phyloP scores from a whole-genome alignment of 2,888 invertebrate species.

The Monochamus alternatus region DNA sequence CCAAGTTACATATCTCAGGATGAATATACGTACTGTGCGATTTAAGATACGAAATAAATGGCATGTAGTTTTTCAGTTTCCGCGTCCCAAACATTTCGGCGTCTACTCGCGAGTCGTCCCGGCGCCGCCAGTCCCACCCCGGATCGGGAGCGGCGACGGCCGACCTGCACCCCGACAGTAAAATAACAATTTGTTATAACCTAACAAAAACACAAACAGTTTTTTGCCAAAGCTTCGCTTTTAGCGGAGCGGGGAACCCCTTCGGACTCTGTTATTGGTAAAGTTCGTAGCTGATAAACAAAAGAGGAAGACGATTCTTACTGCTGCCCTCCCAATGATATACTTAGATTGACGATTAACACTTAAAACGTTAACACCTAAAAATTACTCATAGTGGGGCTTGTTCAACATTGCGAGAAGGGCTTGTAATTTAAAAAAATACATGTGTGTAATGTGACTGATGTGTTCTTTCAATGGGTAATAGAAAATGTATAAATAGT shows the following conservation, averaged over 20 bases:
- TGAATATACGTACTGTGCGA: constrained; percentile 8
- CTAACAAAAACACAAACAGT: constrained; percentile 61
- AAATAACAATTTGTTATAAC: constrained; percentile 69
- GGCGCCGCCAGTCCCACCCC: constrained; percentile 64
- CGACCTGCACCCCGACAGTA: constrained; percentile 59
- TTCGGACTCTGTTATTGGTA: constrained; percentile 10
- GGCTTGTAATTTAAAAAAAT: too few relatives aligned
- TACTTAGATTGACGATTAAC: not conserved
- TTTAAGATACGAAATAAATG: constrained; percentile 47
- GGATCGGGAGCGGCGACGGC: constrained; percentile 49
- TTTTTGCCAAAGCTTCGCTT: constrained; percentile 52
- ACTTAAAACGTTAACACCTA: not conserved
- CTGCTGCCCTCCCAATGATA: constrained; percentile 1
- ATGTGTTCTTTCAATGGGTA: too few relatives aligned
- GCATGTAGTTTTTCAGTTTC: constrained; percentile 55
- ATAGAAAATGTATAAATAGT: too few relatives aligned
- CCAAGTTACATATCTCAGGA: not conserved
- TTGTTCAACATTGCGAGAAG: too few relatives aligned
- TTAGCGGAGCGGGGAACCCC: constrained; percentile 33
- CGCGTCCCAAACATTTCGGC: constrained; percentile 61
- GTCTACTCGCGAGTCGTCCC: constrained; percentile 62
- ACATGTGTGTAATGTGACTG: too few relatives aligned
- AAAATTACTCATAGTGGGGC: too few relatives aligned
- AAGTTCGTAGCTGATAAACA: constrained; percentile 16
- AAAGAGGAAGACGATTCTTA: constrained; percentile 10